Conservation (phyloP, 2,888 invertebrate genomes). For the Troilus luridus region DNA sequence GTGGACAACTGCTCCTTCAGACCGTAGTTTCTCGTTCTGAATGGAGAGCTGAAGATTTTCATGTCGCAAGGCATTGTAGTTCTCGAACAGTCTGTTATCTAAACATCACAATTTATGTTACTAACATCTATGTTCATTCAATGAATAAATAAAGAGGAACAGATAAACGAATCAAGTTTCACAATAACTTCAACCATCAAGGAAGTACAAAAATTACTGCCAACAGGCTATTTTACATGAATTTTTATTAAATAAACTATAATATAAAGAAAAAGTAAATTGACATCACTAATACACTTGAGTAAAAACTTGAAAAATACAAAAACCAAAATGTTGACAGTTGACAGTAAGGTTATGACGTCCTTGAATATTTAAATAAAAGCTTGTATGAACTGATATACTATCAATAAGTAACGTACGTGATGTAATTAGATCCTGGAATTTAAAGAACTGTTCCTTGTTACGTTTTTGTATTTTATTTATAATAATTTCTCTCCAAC, state of each 20-base stretch:
- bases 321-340: slow-evolving; percentile 39
- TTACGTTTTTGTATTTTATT: slow-evolving; percentile 81
- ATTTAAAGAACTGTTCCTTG: slow-evolving; percentile 80
- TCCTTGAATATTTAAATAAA: slow-evolving; percentile 3
- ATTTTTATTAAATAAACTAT: background rate
- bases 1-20: slow-evolving; percentile 71
- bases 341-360: slow-evolving; percentile 53
- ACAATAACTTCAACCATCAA: background rate
- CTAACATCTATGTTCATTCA: slow-evolving; percentile 24
- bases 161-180: background rate
- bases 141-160: slow-evolving; percentile 17
- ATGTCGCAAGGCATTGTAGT: slow-evolving; percentile 81
- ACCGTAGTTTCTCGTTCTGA: slow-evolving; percentile 85
- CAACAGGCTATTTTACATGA: background rate
- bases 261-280: background rate
- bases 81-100: slow-evolving; percentile 92
- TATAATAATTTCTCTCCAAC: slow-evolving; percentile 81
- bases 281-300: background rate
- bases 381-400: background rate
- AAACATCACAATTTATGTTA: slow-evolving; percentile 68
- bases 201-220: background rate
- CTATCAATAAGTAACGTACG: slow-evolving; percentile 75
- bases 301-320: background rate
- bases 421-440: slow-evolving; percentile 84
- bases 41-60: slow-evolving; percentile 90